A percentile compares a stretch with the other conserved stretches of the same genome.
Evolutionary conservation across 92 coral and sea anemone species (phyloP).

Genomic region (Siderastrea radians): DNA sequence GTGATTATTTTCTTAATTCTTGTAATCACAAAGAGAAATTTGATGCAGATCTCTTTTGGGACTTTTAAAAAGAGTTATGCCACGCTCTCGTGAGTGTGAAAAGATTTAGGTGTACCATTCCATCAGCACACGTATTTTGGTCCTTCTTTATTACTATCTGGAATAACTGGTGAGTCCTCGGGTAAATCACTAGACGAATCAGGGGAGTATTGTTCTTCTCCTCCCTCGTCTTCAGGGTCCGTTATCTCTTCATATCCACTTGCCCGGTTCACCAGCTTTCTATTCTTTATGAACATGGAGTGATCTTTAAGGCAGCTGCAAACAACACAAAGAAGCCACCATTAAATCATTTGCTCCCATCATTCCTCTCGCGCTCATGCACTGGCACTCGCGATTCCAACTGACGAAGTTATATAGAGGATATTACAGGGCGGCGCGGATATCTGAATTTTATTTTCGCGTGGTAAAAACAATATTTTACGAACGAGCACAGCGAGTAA

Average conservation of each 20-base stretch:
- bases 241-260: constrained; percentile 20
- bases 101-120: neutral
- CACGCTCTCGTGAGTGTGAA: too few species aligned
- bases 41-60: too few species aligned
- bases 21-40: too few species aligned
- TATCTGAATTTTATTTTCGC: too few species aligned
- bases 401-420: neutral
- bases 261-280: neutral
- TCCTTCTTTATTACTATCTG: neutral
- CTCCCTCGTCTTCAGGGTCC: constrained; percentile 1
- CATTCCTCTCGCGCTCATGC: neutral
- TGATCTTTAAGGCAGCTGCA: constrained; percentile 39
- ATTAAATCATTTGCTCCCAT: neutral
- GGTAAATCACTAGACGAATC: neutral
- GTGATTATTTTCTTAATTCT: too few species aligned
- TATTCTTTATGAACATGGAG: constrained; percentile 24
- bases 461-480: too few species aligned
- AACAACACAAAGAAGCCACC: neutral
- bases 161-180: neutral
- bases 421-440: too few species aligned
- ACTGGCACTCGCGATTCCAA: constrained; percentile 17
- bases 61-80: too few species aligned
- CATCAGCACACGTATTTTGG: neutral
- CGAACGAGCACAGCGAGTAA: too few species aligned
- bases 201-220: neutral